Percentiles rank a stretch among this genome's conserved stretches.
Evolutionary conservation across 2,797 vertebrate species (phyloP).

Genomic region (Enoplosus armatus): DNA sequence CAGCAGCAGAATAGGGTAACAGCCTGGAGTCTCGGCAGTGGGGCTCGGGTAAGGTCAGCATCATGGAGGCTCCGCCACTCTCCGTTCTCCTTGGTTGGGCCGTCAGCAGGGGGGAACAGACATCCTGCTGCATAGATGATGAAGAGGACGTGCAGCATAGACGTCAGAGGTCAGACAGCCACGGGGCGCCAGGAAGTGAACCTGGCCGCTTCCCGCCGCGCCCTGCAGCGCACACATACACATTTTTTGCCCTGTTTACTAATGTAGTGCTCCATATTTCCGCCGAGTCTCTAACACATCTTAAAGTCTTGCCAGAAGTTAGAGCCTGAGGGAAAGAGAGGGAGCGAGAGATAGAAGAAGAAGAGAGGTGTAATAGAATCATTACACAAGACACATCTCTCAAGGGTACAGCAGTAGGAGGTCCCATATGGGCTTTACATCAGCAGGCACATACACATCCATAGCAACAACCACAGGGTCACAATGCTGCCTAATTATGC

Average conservation of each 20-base stretch:
- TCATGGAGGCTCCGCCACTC: slow-evolving; percentile 59
- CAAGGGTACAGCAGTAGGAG: slow-evolving; percentile 80
- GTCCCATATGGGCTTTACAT: slow-evolving; percentile 78
- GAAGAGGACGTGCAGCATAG: slow-evolving; percentile 74
- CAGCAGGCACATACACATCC: slow-evolving; percentile 62
- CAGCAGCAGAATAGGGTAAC: slow-evolving; percentile 54
- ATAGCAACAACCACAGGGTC: slow-evolving; percentile 70
- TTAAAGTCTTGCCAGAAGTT: slow-evolving; percentile 73
- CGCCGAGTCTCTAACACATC: slow-evolving; percentile 48
- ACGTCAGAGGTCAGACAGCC: slow-evolving; percentile 80
- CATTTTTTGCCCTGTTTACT: slow-evolving; percentile 54
- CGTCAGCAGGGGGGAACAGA: slow-evolving; percentile 68
- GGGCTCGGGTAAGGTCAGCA: slow-evolving; percentile 70
- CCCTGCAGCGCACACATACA: slow-evolving; percentile 31
- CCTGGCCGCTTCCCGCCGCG: slow-evolving; percentile 73
- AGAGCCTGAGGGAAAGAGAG: slow-evolving; percentile 61
- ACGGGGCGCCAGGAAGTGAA: slow-evolving; percentile 79
- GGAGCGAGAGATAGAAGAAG: slow-evolving; percentile 51
- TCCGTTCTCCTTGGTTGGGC: slow-evolving; percentile 76
- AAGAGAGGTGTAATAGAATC: slow-evolving; percentile 76
- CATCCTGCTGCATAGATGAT: slow-evolving; percentile 82
- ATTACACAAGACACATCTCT: slow-evolving; percentile 76
- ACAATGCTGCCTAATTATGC: slow-evolving; percentile 72
- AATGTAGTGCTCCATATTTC: slow-evolving; percentile 63
- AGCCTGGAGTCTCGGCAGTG: slow-evolving; percentile 70